A percentile compares a stretch with the other conserved stretches of the same genome.
phyloP scores from a whole-genome alignment of 2,888 invertebrate genomes.

The Trissoscelio sp. region DNA sequence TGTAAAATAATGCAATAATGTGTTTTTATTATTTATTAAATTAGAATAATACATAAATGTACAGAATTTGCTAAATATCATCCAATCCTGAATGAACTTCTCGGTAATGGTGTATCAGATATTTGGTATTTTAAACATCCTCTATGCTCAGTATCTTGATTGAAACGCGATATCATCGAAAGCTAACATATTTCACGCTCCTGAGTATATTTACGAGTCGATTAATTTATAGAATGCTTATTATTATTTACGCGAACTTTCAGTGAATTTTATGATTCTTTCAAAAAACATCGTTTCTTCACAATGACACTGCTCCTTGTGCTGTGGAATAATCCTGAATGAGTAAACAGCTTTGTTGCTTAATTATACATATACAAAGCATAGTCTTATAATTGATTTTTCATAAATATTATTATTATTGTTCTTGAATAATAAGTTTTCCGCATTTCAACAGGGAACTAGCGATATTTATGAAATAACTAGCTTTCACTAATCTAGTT shows the following conservation, averaged over 20 bases:
- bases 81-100: slow-evolving; percentile 36
- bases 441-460: slow-evolving; percentile 19
- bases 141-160: slow-evolving; percentile 48
- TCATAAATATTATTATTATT: slow-evolving; percentile 34
- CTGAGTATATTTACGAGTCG: slow-evolving; percentile 44
- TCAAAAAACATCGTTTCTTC: slow-evolving; percentile 23
- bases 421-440: slow-evolving; percentile 31
- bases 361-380: slow-evolving; percentile 30
- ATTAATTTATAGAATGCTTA: slow-evolving; percentile 59
- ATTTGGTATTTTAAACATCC: slow-evolving; percentile 43
- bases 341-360: slow-evolving; percentile 21
- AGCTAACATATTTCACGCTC: slow-evolving; percentile 59
- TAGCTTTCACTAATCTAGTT: slow-evolving; percentile 53
- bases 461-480: slow-evolving; percentile 33
- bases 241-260: slow-evolving; percentile 58
- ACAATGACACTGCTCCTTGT: slow-evolving; percentile 11
- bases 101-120: slow-evolving; percentile 44
- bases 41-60: too few relatives aligned
- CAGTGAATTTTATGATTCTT: slow-evolving; percentile 38
- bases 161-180: slow-evolving; percentile 53
- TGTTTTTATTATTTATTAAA: too few relatives aligned
- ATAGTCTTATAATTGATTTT: slow-evolving; percentile 20
- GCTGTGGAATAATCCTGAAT: slow-evolving; percentile 14
- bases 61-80: slow-evolving; percentile 32
- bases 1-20: too few relatives aligned